A percentile compares a stretch with the other conserved stretches of the same genome.
Evolutionary conservation across 2,888 invertebrate genomes (phyloP).

Genomic region (Dorcus hopei): DNA sequence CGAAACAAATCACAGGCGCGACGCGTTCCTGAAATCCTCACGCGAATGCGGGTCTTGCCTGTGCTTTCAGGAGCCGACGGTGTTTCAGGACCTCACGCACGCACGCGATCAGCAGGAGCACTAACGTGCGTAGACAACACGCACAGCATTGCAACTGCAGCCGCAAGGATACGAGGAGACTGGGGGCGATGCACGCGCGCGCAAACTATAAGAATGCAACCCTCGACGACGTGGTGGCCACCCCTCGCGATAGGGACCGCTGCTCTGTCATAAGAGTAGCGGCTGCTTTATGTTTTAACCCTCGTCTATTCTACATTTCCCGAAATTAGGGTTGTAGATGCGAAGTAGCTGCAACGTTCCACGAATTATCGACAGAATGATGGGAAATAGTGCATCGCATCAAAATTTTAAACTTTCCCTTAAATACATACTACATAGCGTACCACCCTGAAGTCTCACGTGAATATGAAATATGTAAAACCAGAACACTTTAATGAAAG

Average conservation of each 20-base stretch:
- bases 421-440: no score
- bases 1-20: constrained; percentile 7
- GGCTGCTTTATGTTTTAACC: constrained; percentile 3
- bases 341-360: neutral
- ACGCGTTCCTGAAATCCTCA: constrained; percentile 8
- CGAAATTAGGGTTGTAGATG: neutral
- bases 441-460: no score
- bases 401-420: no score
- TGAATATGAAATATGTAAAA: no score
- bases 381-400: no score
- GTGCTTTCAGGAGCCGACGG: no score
- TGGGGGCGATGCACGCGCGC: constrained; percentile 47
- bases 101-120: constrained; percentile 1
- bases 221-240: constrained; percentile 23
- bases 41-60: constrained; percentile 3
- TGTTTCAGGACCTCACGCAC: neutral
- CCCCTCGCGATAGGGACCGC: constrained; percentile 26
- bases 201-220: constrained; percentile 39
- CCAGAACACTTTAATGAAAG: no score
- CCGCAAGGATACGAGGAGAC: constrained; percentile 27
- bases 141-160: constrained; percentile 45
- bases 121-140: constrained; percentile 36
- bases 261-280: constrained; percentile 2
- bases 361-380: neutral
- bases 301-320: neutral